These are phyloP conservation scores for Brachionus angularis DNA, from an alignment of 1,140 invertebrate genomes.

Conservation along the genomic window DNA sequence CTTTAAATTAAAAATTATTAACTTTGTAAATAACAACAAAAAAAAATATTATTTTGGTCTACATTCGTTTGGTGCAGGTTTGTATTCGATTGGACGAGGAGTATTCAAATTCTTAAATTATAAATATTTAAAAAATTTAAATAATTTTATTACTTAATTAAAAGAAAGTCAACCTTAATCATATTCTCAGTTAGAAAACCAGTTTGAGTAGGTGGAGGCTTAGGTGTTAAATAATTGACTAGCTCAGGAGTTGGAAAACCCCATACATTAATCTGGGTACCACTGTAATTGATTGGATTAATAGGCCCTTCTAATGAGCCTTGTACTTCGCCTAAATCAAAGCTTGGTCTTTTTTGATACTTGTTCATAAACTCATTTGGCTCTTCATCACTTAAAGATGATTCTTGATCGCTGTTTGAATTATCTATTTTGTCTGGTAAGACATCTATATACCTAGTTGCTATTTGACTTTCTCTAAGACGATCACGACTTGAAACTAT, in stretches of 20 bases:
- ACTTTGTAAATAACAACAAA: neutral
- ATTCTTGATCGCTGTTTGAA: slow-evolving; percentile 11
- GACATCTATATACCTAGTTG: slow-evolving; percentile 55
- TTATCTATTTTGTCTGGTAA: neutral
- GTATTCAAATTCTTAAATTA: slow-evolving; percentile 24
- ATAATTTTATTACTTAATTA: neutral
- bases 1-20: neutral
- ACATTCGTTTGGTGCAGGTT: neutral
- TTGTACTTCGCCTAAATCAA: slow-evolving; percentile 32
- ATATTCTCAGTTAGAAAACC: slow-evolving; percentile 55
- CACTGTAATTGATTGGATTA: slow-evolving; percentile 56
- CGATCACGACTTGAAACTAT: slow-evolving; percentile 51
- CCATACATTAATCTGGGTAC: slow-evolving; percentile 59
- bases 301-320: slow-evolving; percentile 52
- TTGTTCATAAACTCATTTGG: neutral
- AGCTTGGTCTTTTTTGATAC: neutral
- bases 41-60: slow-evolving; percentile 20
- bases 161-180: slow-evolving; percentile 49
- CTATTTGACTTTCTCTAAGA: slow-evolving; percentile 55
- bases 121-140: neutral
- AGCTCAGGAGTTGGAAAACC: slow-evolving; percentile 49
- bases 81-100: neutral
- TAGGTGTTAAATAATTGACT: neutral
- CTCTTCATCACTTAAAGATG: slow-evolving; percentile 35
- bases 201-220: slow-evolving; percentile 48